These are phyloP conservation scores for Baronia brevicornis DNA, from an alignment of 2,888 invertebrate genomes.

Conservation along the genomic window DNA sequence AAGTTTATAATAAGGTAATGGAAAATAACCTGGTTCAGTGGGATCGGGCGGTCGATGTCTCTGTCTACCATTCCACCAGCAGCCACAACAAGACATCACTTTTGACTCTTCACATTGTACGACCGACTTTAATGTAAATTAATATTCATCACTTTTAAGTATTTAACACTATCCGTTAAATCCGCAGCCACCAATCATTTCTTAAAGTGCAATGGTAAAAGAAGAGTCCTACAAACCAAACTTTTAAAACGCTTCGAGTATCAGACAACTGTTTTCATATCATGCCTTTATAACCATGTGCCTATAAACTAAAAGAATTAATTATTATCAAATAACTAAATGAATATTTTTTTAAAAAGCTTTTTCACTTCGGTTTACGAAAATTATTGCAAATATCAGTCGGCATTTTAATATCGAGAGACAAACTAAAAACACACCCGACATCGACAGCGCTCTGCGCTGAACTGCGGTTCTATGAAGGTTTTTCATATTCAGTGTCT, in stretches of 20 bases:
- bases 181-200: too few species aligned
- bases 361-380: too few species aligned
- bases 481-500: slow-evolving; percentile 36
- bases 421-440: slow-evolving; percentile 34
- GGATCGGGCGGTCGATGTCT: slow-evolving; percentile 64
- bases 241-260: too few species aligned
- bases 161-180: background rate
- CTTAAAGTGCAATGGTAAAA: too few species aligned
- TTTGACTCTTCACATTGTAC: slow-evolving; percentile 17
- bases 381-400: slow-evolving; percentile 21
- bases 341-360: too few species aligned
- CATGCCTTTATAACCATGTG: too few species aligned
- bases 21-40: slow-evolving; percentile 45
- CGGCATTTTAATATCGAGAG: slow-evolving; percentile 25
- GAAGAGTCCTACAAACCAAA: too few species aligned
- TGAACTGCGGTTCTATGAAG: slow-evolving; percentile 52
- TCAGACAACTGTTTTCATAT: too few species aligned
- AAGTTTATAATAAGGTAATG: slow-evolving; percentile 6
- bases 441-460: slow-evolving; percentile 48
- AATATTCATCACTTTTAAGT: background rate
- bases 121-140: background rate
- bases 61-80: slow-evolving; percentile 71
- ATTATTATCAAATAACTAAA: too few species aligned
- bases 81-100: slow-evolving; percentile 67
- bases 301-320: too few species aligned